Base-by-base conservation (phyloP, 1,140 invertebrate genomes). In the Lysiphlebus fabarum region DNA sequence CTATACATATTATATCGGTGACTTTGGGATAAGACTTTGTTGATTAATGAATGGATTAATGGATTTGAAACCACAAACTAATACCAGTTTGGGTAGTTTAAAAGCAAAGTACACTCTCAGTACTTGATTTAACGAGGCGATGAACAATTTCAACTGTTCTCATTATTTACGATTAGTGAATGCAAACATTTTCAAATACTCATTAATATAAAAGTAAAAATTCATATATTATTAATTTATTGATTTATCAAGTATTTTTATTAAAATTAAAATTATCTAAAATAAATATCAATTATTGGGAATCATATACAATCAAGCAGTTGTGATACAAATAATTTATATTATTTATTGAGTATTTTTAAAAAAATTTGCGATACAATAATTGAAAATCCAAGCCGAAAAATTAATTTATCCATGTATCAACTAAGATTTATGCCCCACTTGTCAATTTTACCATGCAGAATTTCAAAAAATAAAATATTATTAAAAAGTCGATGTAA, bases 11-110 rank as follows among this genome's bases (percentile, higher is more conserved):
- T n/a, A n/a, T n/a, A n/a, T n/a, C 41, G 42, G 43, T 53, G 14
- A 58, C 44, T 48, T 55, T 34, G 12, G 17, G 44, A 56, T 58
- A 55, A 61, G 40, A 55, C 55, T 41, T 42, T 50, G 59, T 65
- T 73, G 70, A 73, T 71, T 70, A 73, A 71, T 71, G 67, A 66
- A 66, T 56, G 68, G 71, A 73, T 73, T 73, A 73, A 73, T 73
- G 70, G 71, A 73, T 73, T 71, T 67, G 68, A 71, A 70, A 69
- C 69, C 71, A 66, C 70, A 62, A 64, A 69, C 68, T 73, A 70
- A 73, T 73, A 68, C 66, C 67, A 68, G 64, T 71, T 71, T 65
- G 47, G 50, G 34, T 69, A 69, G 64, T 70, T 68, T 65, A 33
- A 14, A 57, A 26, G 17, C 17, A 26, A 50, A 10, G 49, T 53